Conservation (phyloP, 2,113 vertebrate species). For the Holacanthus passer region DNA sequence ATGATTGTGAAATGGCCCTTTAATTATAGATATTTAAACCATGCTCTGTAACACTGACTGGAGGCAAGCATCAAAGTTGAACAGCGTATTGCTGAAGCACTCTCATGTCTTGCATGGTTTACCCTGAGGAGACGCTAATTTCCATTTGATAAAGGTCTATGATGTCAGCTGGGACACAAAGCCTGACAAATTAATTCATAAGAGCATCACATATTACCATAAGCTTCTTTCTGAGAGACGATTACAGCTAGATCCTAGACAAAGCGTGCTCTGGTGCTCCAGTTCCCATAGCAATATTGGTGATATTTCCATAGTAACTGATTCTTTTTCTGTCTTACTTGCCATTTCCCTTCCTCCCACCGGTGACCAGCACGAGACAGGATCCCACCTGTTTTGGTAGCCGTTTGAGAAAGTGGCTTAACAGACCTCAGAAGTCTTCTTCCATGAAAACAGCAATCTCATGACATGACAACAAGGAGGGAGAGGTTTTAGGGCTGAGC, state of each 20-base stretch:
- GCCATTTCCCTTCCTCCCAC: not conserved
- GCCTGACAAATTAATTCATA: slow-evolving; percentile 79
- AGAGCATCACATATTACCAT: slow-evolving; percentile 78
- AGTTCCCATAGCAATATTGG: slow-evolving; percentile 75
- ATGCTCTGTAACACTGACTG: slow-evolving; percentile 18
- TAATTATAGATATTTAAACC: slow-evolving; percentile 25
- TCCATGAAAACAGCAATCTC: slow-evolving; percentile 36
- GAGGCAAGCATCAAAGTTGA: slow-evolving; percentile 26
- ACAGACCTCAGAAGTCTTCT: slow-evolving; percentile 38
- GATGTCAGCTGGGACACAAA: slow-evolving; percentile 76
- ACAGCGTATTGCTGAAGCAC: slow-evolving; percentile 17
- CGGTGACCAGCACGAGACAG: slow-evolving; percentile 23
- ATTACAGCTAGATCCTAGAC: slow-evolving; percentile 69
- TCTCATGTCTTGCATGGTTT: slow-evolving; percentile 43
- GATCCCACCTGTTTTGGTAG: slow-evolving; percentile 68
- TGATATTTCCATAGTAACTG: slow-evolving; percentile 73
- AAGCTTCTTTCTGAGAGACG: slow-evolving; percentile 77
- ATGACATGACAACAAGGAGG: slow-evolving; percentile 35
- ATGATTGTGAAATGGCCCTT: slow-evolving; percentile 7
- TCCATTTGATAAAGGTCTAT: slow-evolving; percentile 74
- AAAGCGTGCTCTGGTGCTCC: slow-evolving; percentile 55
- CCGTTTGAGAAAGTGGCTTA: slow-evolving; percentile 66
- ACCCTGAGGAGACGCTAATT: slow-evolving; percentile 67
- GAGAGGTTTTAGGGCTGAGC: slow-evolving; percentile 57
- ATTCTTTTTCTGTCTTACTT: slow-evolving; percentile 45